phyloP scores from a whole-genome alignment of 2,113 vertebrate genomes.

The Xiphophorus hellerii region DNA sequence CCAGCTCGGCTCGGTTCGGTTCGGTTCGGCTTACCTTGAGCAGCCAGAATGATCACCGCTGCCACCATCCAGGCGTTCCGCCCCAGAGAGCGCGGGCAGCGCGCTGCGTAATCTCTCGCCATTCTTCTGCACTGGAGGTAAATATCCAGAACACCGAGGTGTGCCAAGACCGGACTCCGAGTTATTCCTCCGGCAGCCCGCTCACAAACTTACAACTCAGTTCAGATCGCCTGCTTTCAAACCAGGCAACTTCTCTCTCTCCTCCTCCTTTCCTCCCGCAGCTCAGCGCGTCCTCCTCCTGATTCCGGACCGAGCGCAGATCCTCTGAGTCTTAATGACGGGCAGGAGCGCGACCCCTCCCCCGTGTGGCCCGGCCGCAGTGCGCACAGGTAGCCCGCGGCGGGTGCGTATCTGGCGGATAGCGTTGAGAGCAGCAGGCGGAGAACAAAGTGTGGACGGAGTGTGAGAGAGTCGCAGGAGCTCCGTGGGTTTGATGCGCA shows the following conservation, averaged over 20 bases:
- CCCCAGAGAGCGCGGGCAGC: slow-evolving; percentile 46
- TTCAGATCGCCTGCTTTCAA: slow-evolving; percentile 12
- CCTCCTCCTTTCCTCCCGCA: background rate
- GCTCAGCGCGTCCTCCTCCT: background rate
- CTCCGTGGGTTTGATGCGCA: slow-evolving; percentile 31
- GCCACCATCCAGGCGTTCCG: slow-evolving; percentile 53
- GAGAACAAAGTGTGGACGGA: slow-evolving; percentile 42
- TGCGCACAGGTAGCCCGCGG: slow-evolving; percentile 50
- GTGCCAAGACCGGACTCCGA: slow-evolving; percentile 16
- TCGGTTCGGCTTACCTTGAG: slow-evolving; percentile 70
- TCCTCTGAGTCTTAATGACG: slow-evolving; percentile 7
- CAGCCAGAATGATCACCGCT: slow-evolving; percentile 43
- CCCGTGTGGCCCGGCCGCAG: slow-evolving; percentile 45
- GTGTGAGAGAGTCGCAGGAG: slow-evolving; percentile 24
- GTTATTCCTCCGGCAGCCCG: slow-evolving; percentile 53
- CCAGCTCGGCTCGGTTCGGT: slow-evolving; percentile 11
- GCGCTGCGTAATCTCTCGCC: slow-evolving; percentile 63
- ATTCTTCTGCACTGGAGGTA: slow-evolving; percentile 63
- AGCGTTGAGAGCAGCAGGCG: slow-evolving; percentile 17
- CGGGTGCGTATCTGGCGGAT: background rate
- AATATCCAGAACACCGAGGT: slow-evolving; percentile 62
- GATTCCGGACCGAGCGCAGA: slow-evolving; percentile 10
- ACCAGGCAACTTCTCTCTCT: slow-evolving; percentile 30
- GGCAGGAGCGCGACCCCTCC: slow-evolving; percentile 46
- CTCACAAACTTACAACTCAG: slow-evolving; percentile 48